A percentile compares a stretch with the other conserved stretches of the same genome.
Evolutionary conservation across 2,888 invertebrate species (phyloP).

Genomic region (Amiota communis): DNA sequence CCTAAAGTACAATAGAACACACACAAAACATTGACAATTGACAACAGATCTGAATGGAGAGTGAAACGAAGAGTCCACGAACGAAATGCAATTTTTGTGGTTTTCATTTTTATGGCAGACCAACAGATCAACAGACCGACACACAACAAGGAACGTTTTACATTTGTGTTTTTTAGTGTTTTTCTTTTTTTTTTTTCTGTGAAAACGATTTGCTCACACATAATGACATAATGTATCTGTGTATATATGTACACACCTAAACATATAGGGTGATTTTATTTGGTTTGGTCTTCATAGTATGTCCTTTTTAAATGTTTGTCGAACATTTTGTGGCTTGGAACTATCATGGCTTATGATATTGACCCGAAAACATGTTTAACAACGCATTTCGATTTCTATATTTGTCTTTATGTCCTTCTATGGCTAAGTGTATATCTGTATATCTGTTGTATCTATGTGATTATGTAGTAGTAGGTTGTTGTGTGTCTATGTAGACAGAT

Average conservation of each 20-base stretch:
- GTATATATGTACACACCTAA: neutral
- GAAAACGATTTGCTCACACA: neutral
- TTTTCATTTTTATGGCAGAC: slow-evolving; percentile 54
- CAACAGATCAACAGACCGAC: neutral
- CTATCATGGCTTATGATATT: slow-evolving; percentile 68
- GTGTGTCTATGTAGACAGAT: neutral
- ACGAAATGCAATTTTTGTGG: slow-evolving; percentile 55
- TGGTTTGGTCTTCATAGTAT: slow-evolving; percentile 8
- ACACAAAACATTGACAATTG: slow-evolving; percentile 4
- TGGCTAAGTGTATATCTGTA: slow-evolving; percentile 3
- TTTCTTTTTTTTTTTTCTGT: slow-evolving; percentile 4
- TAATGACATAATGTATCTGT: neutral
- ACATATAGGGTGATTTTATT: slow-evolving; percentile 23
- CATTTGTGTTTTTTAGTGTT: neutral
- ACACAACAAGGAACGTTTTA: neutral
- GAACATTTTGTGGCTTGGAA: slow-evolving; percentile 66
- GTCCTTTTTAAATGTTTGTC: slow-evolving; percentile 51
- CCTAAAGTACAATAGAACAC: too few relatives aligned
- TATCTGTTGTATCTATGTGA: neutral
- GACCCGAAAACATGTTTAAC: slow-evolving; percentile 65
- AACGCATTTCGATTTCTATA: slow-evolving; percentile 53
- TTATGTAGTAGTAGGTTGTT: too few relatives aligned
- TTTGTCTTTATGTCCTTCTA: neutral
- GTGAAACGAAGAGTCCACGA: slow-evolving; percentile 39
- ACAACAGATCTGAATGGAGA: slow-evolving; percentile 36